Base-by-base conservation (phyloP, 1,140 invertebrate genomes). In the Armadillidium nasatum region DNA sequence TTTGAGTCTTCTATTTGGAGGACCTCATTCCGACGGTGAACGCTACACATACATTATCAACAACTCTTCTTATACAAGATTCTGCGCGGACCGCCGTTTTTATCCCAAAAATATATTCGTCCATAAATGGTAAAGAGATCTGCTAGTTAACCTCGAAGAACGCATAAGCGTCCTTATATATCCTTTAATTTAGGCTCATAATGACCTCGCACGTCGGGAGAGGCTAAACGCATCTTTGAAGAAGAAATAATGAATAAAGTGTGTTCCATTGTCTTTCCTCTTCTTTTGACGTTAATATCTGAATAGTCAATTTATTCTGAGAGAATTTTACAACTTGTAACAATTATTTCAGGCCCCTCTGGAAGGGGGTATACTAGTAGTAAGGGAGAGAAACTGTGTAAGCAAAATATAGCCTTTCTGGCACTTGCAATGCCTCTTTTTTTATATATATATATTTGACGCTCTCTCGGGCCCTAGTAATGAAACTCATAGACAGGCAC, bases 301-400 rank as follows among this genome's bases (percentile, higher is more conserved):
- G 78, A 79, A 79, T 79, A 79, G 78, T 79, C 78, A 79, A 79
- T 79, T 79, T 79, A 79, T 79, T 79, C 76, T 75, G 71, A 72
- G 72, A 76, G 78, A 79, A 76, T 79, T 79, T 79, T 79, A 79
- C 78, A 79, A 76, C 75, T 76, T 79, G 78, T 79, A 79, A 79
- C 78, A 79, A 79, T 79, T 79, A 79, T 79, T 74, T 74, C 67
- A 74, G 78, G 72, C 73, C 78, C 73, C 75, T 15, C 33, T 69
- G 75, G 75, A 76, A 50, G 23, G 50, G 54, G 66, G 71, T 75
- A 76, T 45, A 71, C 21, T 19, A 60, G 50, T 15, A 60, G 50
- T 33, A 33, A 19, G 46, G 46, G 15, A 15, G 46, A 10, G 9
- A 50, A 50, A 15, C 15, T 50, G 46, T 10, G 46, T 50, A 50